phyloP scores from a whole-genome alignment of 2,888 invertebrate genomes.

The Hirtodrosophila duncani region DNA sequence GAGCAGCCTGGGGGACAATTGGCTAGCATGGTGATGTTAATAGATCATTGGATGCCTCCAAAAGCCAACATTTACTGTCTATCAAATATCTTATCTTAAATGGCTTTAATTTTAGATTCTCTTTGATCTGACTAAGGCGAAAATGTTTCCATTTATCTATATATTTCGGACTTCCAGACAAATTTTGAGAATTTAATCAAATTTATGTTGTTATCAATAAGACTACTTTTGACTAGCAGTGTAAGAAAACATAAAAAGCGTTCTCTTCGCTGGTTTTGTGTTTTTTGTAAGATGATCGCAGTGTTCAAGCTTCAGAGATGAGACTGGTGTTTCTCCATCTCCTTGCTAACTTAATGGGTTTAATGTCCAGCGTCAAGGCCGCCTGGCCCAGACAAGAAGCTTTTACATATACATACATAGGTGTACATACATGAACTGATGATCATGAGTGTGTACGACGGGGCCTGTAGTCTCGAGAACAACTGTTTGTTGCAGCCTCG shows the following conservation, averaged over 20 bases:
- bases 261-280: constrained; percentile 14
- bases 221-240: constrained; percentile 34
- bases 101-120: too few relatives aligned
- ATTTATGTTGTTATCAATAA: background rate
- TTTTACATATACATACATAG: constrained; percentile 8
- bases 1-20: too few relatives aligned
- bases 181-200: too few relatives aligned
- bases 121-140: too few relatives aligned
- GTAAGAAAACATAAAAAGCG: constrained; percentile 15
- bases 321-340: too few relatives aligned
- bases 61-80: too few relatives aligned
- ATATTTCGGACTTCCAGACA: too few relatives aligned
- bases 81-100: too few relatives aligned
- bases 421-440: constrained; percentile 8
- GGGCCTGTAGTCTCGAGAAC: constrained; percentile 28
- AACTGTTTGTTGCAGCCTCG: constrained; percentile 36
- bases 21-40: too few relatives aligned
- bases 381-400: constrained; percentile 35
- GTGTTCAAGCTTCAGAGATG: background rate
- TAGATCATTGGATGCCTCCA: too few relatives aligned
- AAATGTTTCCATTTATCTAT: too few relatives aligned
- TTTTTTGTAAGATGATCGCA: constrained; percentile 47
- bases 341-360: constrained; percentile 68
- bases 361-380: constrained; percentile 69
- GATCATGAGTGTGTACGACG: constrained; percentile 5